phyloP scores from a whole-genome alignment of 2,797 vertebrate species.

The Coreius guichenoti region DNA sequence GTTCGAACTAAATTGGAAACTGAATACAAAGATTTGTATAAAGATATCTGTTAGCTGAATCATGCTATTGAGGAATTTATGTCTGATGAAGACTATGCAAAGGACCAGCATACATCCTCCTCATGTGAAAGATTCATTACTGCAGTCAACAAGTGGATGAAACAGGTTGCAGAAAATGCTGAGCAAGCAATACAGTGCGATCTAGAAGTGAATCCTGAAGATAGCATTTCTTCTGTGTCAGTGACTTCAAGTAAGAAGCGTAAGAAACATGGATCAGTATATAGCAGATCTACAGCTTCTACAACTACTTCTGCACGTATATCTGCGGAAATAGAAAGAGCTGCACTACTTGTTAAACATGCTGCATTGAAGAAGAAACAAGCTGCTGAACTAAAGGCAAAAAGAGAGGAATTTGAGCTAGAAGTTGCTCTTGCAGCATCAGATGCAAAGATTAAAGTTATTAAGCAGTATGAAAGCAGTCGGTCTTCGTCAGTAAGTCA shows the following conservation, averaged over 20 bases:
- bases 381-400: slow-evolving; percentile 14
- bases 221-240: slow-evolving; percentile 13
- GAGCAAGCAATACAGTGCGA: slow-evolving; percentile 20
- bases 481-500: neutral
- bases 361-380: slow-evolving; percentile 37
- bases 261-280: neutral
- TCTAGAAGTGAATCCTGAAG: slow-evolving; percentile 10
- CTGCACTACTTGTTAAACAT: slow-evolving; percentile 10
- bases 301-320: slow-evolving; percentile 11
- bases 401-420: neutral
- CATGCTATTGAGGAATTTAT: neutral
- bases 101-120: slow-evolving; percentile 7
- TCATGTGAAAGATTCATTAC: slow-evolving; percentile 10
- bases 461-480: neutral
- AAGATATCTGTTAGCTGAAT: slow-evolving; percentile 11
- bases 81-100: slow-evolving; percentile 13
- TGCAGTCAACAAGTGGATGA: slow-evolving; percentile 17
- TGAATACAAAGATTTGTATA: slow-evolving; percentile 12
- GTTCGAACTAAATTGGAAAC: neutral
- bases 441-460: slow-evolving; percentile 3
- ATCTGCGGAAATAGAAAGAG: slow-evolving; percentile 24
- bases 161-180: slow-evolving; percentile 7
- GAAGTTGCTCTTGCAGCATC: neutral
- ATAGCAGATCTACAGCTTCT: neutral
- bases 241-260: neutral